These are phyloP conservation scores for Phylloscopus trochiloides DNA, from an alignment of 2,113 vertebrate species.

Conservation along the genomic window DNA sequence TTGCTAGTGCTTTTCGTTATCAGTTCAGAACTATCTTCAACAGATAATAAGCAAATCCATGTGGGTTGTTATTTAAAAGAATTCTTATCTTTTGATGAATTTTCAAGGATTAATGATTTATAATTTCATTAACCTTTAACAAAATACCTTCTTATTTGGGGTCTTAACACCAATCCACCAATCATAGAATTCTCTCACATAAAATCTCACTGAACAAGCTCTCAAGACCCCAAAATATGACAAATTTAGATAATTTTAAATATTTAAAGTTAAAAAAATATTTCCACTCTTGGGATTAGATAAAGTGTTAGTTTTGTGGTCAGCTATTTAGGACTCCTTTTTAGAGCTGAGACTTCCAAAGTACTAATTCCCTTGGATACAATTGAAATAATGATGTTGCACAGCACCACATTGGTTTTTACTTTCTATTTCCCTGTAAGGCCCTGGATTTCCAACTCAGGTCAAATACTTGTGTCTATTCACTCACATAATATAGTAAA, in stretches of 20 bases:
- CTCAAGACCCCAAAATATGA: neutral
- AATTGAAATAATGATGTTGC: neutral
- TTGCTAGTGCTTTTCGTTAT: neutral
- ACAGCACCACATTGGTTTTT: neutral
- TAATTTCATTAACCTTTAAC: neutral
- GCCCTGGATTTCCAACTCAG: neutral
- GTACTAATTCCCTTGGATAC: neutral
- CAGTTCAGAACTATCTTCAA: neutral
- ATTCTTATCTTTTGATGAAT: constrained; percentile 5
- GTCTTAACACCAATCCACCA: neutral
- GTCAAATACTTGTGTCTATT: neutral
- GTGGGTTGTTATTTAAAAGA: constrained; percentile 41
- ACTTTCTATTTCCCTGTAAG: neutral
- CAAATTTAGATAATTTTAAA: constrained; percentile 8
- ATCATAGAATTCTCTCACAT: neutral
- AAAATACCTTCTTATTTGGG: neutral
- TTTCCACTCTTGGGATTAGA: neutral
- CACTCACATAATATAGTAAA: neutral
- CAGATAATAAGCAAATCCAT: neutral
- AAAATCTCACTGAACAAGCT: neutral
- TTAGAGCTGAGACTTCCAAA: neutral
- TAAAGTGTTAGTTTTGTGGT: neutral
- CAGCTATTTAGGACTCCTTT: neutral
- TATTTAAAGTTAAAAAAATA: constrained; percentile 26
- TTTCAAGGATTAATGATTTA: neutral